Evolutionary conservation across 2,888 invertebrate species (phyloP), one percentile per base, ranked within the genome.

Genomic region (Caenorhabditis doughertyi): DNA sequence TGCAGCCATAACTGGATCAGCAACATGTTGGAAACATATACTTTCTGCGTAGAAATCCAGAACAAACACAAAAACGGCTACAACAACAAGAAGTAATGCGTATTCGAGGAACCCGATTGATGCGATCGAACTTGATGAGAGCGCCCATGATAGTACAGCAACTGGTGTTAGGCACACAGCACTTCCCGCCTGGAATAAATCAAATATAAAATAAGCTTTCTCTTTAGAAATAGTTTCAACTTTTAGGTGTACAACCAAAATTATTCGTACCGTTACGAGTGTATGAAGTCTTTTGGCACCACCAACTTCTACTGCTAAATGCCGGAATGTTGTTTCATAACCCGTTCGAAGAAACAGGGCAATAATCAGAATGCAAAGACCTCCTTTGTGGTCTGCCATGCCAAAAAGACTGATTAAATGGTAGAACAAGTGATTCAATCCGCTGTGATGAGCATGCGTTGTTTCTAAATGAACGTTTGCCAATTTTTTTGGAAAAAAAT

Each of bases 331-430:
- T 67, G 91, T 92, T 85, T 92, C 93, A 84, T 92, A 93, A 65
- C 73, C 87, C 13, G 92, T 92, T 72, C 92, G 91, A 18, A 93
- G 88, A 83, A 93, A 92, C 18, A 93, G 87, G 0, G 93, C 92
- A 3, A 93, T 60, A 53, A 93, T 89, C 58, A 94, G 88, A 56
- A 94, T 87, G 29, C 93, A 89, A n/a, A 93, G 93, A 18, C 94
- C 94, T 29, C 93, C 93, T 92, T 94, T 93, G 88, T 94, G 94
- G 88, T 94, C 94, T 9, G 93, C 93, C 84, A 94, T 92, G 21
- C 93, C 94, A 62, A 93, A 92, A 88, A 93, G 91, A 21, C 92
- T 92, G 27, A 93, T 91, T 11, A 93, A 84, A 90, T 93, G 93
- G 72, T 93, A 92, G 87, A 93, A 93, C 7, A 93, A 80, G 86